Evolutionary conservation across 2,797 vertebrate genomes (phyloP).

Genomic region (Novumbra hubbsi): DNA sequence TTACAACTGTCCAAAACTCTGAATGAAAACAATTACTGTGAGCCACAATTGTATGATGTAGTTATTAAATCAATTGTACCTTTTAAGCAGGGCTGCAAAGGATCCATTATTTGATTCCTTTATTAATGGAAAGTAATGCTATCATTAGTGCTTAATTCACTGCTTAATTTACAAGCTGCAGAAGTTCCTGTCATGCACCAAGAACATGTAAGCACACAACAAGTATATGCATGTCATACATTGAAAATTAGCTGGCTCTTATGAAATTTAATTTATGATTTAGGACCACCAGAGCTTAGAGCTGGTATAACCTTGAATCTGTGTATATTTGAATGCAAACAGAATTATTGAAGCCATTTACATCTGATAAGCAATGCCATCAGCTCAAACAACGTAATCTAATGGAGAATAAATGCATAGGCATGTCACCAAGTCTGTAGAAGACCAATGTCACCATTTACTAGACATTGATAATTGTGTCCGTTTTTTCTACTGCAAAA

Average conservation of each 20-base stretch:
- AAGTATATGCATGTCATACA: constrained; percentile 50
- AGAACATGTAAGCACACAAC: constrained; percentile 57
- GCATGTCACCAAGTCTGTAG: too few species aligned
- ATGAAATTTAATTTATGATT: constrained; percentile 51
- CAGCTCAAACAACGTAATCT: constrained; percentile 2
- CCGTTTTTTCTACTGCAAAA: background rate
- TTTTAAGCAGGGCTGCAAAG: constrained; percentile 43
- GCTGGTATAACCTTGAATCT: constrained; percentile 46
- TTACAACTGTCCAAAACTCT: constrained; percentile 9
- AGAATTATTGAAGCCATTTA: constrained; percentile 38
- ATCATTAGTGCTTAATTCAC: constrained; percentile 62
- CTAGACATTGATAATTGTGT: constrained; percentile 4
- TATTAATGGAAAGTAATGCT: constrained; percentile 51
- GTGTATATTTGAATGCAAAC: constrained; percentile 44
- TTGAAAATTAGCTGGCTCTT: constrained; percentile 43
- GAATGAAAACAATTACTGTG: constrained; percentile 16
- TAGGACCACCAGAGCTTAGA: constrained; percentile 41
- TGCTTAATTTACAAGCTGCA: constrained; percentile 57
- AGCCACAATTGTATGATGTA: constrained; percentile 21
- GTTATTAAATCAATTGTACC: constrained; percentile 31
- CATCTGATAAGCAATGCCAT: constrained; percentile 28
- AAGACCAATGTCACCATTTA: constrained; percentile 4
- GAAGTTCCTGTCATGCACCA: constrained; percentile 56
- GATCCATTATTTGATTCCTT: constrained; percentile 43
- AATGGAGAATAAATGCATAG: background rate